Base-by-base conservation (phyloP, 2,113 vertebrate genomes). In the Chascanopsetta lugubris region DNA sequence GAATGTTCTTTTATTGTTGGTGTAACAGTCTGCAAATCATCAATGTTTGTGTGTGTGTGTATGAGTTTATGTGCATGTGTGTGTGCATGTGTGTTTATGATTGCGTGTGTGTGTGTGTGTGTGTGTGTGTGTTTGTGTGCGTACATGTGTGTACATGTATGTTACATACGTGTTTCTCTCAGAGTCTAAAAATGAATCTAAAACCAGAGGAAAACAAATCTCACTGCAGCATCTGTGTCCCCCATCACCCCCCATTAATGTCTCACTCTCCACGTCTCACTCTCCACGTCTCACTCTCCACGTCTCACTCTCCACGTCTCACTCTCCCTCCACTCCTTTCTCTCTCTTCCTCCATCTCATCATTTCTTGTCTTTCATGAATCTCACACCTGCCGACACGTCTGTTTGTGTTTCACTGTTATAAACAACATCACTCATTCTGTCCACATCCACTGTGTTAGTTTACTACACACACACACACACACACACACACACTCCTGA, bases 401-500 rank as follows among this genome's bases (percentile, higher is more conserved):
- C 20, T 13, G 4, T 49, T 8, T 0, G 36, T 22, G 38, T 18
- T 18, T 15, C 11, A 13, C 13, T 36, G 34, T 36, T 3, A 17
- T 17, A 15, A 17, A 38, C 40, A 8, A 6, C 17, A 8, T 11
- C 34, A 38, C 47, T 64, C 29, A 21, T 43, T 34, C 46, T 26
- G 15, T 7, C 45, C 30, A 32, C 48, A 57, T 4, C 30, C 27
- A 22, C 38, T 12, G 11, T 38, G 11, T 38, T 26, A 27, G 24
- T 56, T 55, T 40, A 49, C 30, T 12, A 12, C 45, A 46, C 12
- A 46, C 24, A 48, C 46, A 48, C 22, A 25, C 11, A 47, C 42
- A 21, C 18, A 46, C 20, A 29, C 47, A 34, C 42, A 50, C 24
- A 20, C 50, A 45, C 38, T 61, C 48, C 45, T 59, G 49, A 46